A percentile compares a stretch with the other conserved stretches of the same genome.
These are phyloP conservation scores for Passer domesticus DNA, from an alignment of 2,113 vertebrate genomes.

Conservation along the genomic window DNA sequence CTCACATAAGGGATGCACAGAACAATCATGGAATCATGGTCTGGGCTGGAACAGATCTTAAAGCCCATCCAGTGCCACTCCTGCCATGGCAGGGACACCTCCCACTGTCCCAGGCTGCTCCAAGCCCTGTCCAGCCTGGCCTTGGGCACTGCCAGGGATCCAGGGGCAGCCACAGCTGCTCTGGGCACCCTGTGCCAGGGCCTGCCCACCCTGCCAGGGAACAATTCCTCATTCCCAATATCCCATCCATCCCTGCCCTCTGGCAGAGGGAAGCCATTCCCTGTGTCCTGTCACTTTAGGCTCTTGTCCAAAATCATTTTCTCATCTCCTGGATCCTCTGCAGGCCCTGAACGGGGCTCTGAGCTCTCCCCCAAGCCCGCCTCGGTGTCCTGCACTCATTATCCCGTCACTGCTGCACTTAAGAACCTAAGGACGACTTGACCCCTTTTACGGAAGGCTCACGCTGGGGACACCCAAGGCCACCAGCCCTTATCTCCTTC, in stretches of 20 bases:
- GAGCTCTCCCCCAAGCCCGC: accelerated
- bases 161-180: background rate
- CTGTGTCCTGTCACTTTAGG: accelerated
- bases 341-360: accelerated
- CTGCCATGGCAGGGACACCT: background rate
- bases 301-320: background rate
- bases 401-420: background rate
- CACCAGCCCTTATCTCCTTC: background rate
- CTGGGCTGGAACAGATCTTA: accelerated
- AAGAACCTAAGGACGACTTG: accelerated
- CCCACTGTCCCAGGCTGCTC: background rate
- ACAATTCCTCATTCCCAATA: background rate
- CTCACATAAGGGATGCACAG: background rate
- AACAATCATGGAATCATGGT: background rate
- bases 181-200: background rate
- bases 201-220: background rate
- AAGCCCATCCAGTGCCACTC: accelerated
- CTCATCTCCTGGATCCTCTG: background rate
- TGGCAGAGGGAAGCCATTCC: background rate
- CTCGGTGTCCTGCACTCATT: accelerated
- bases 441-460: accelerated
- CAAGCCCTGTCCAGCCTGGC: background rate
- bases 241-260: background rate
- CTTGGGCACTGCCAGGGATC: background rate
- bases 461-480: background rate